phyloP scores from a whole-genome alignment of 2,797 vertebrate genomes.

The Melanotaenia parkinsoni region DNA sequence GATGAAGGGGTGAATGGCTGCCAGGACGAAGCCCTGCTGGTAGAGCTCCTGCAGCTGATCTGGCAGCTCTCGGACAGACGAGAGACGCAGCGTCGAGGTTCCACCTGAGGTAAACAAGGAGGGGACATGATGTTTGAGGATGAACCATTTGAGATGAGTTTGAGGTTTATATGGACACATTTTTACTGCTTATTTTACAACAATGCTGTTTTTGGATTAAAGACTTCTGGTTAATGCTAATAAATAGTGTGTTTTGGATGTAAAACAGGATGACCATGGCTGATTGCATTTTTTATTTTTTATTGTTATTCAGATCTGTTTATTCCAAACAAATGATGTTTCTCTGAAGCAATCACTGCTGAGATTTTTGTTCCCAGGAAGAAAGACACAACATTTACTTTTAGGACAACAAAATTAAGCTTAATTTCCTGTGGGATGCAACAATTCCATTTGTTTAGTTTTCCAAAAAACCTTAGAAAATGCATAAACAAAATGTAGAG shows the following conservation, averaged over 20 bases:
- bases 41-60: slow-evolving; percentile 93
- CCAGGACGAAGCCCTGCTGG: slow-evolving; percentile 93
- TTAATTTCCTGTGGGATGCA: background rate
- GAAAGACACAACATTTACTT: background rate
- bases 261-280: background rate
- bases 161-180: background rate
- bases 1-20: slow-evolving; percentile 93
- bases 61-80: slow-evolving; percentile 92
- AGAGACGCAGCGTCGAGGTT: slow-evolving; percentile 90
- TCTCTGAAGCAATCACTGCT: slow-evolving; percentile 2
- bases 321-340: slow-evolving; percentile 16
- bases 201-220: background rate
- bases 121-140: slow-evolving; percentile 1
- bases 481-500: too few species aligned
- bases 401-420: background rate
- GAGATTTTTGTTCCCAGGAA: background rate
- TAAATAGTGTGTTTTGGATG: background rate
- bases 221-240: background rate
- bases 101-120: slow-evolving; percentile 74
- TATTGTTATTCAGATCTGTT: slow-evolving; percentile 7
- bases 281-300: background rate
- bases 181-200: background rate
- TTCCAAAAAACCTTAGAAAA: background rate
- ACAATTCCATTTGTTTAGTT: slow-evolving; percentile 2
- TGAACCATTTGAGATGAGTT: background rate